phyloP scores from a whole-genome alignment of 1,140 invertebrate species.

The Macrocentrus cingulum region DNA sequence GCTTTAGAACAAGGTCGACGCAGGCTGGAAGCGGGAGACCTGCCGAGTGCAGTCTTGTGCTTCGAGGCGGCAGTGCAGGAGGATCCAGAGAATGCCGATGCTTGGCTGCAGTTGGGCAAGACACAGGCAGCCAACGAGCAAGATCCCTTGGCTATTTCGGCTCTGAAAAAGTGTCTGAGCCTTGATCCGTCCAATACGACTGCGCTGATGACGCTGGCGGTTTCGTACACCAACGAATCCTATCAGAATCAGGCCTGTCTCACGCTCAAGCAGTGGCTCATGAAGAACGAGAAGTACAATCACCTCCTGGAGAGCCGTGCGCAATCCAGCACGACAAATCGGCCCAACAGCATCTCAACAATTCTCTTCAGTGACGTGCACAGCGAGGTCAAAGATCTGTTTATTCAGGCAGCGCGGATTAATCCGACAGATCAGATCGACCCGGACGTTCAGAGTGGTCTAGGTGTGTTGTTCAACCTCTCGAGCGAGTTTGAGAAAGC shows the following conservation, averaged over 20 bases:
- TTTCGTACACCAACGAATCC: conserved; percentile 95
- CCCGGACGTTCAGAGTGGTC: conserved; percentile 92
- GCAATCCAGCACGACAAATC: not conserved
- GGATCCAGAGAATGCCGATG: conserved; percentile 76
- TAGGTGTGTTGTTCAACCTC: conserved; percentile 95
- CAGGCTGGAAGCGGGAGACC: conserved; percentile 81
- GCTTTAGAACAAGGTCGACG: conserved; percentile 85
- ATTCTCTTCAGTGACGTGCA: conserved; percentile 59
- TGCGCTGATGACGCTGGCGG: conserved; percentile 87
- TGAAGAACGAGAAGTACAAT: conserved; percentile 80
- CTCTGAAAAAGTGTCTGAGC: conserved; percentile 81
- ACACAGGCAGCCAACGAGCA: conserved; percentile 91
- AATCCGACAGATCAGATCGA: conserved; percentile 76
- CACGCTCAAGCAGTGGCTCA: conserved; percentile 81
- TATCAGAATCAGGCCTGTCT: conserved; percentile 74
- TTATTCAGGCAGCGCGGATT: conserved; percentile 81
- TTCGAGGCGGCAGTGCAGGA: conserved; percentile 95
- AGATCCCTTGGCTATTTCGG: conserved; percentile 86
- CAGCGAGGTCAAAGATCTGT: conserved; percentile 76
- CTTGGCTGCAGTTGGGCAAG: conserved; percentile 80
- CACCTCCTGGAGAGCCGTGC: conserved; percentile 59
- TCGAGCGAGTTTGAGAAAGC: conserved; percentile 94
- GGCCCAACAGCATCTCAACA: conserved; percentile 41
- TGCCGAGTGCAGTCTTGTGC: conserved; percentile 92
- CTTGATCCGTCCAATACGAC: conserved; percentile 80